phyloP scores from a whole-genome alignment of 2,113 vertebrate genomes.

The Gnathonemus echidnorhynchus region DNA sequence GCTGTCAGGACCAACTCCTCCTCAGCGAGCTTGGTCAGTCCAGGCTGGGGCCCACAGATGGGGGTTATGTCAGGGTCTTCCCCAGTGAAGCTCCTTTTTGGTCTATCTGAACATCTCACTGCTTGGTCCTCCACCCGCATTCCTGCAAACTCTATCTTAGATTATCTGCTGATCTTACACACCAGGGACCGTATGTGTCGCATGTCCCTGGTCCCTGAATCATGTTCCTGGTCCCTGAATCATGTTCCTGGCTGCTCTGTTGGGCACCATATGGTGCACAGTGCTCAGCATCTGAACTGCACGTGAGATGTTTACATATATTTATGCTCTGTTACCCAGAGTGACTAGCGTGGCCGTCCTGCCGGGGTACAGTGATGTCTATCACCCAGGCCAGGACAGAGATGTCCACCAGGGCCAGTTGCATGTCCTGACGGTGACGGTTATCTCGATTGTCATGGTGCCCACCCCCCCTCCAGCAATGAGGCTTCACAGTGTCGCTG shows the following conservation, averaged over 20 bases:
- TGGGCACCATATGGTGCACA: not conserved
- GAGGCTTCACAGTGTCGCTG: slow-evolving; percentile 10
- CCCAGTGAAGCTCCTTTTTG: not conserved
- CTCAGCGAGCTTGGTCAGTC: not conserved
- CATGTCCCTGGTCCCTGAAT: not conserved
- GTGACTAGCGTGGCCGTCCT: not conserved
- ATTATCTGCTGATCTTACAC: not conserved
- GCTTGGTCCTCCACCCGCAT: not conserved
- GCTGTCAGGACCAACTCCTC: not conserved
- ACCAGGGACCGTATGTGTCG: not conserved
- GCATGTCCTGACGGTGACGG: not conserved
- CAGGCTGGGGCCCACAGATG: not conserved
- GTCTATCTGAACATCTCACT: not conserved
- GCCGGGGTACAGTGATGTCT: not conserved
- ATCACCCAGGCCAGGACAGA: not conserved
- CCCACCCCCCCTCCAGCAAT: not conserved
- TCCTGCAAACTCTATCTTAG: not conserved
- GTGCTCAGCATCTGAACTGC: not conserved
- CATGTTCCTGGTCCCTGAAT: not conserved
- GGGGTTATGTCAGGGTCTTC: not conserved
- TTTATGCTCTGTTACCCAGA: not conserved
- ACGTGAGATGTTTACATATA: not conserved
- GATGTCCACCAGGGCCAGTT: not conserved
- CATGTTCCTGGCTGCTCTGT: not conserved
- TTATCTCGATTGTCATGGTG: not conserved